phyloP scores from a whole-genome alignment of 2,113 vertebrate species.

The Spheniscus mendiculus region DNA sequence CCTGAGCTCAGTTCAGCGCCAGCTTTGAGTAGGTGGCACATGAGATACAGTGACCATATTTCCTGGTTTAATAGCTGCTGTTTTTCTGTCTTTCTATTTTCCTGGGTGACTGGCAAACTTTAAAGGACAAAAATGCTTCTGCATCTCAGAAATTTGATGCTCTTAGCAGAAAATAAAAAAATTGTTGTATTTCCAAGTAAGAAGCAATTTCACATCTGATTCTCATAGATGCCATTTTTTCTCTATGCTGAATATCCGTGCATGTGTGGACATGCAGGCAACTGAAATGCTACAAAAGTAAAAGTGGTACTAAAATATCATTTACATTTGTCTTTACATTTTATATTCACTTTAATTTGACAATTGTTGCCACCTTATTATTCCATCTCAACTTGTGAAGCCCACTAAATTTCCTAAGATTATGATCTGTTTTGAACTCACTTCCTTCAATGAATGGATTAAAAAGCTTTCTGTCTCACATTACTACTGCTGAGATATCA shows the following conservation, averaged over 20 bases:
- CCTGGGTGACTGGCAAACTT: not conserved
- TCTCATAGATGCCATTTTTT: not conserved
- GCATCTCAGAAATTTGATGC: not conserved
- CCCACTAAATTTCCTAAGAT: not conserved
- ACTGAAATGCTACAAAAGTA: not conserved
- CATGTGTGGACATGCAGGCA: not conserved
- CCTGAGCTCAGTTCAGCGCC: not conserved
- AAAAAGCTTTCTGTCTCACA: not conserved
- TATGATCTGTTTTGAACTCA: not conserved
- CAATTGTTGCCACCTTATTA: not conserved
- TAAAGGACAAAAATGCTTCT: not conserved
- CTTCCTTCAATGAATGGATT: not conserved
- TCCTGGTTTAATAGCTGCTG: not conserved
- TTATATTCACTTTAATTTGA: not conserved
- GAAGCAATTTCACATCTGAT: not conserved
- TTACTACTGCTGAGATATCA: not conserved
- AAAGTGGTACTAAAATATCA: not conserved
- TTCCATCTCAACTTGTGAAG: not conserved
- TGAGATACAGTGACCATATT: not conserved
- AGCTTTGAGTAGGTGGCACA: slow-evolving; percentile 12
- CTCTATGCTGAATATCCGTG: not conserved
- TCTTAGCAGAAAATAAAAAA: not conserved
- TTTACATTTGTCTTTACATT: not conserved
- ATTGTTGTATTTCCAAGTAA: not conserved
- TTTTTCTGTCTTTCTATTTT: not conserved